Conservation (phyloP, 2,797 vertebrate genomes). For the Cyclura pinguis region DNA sequence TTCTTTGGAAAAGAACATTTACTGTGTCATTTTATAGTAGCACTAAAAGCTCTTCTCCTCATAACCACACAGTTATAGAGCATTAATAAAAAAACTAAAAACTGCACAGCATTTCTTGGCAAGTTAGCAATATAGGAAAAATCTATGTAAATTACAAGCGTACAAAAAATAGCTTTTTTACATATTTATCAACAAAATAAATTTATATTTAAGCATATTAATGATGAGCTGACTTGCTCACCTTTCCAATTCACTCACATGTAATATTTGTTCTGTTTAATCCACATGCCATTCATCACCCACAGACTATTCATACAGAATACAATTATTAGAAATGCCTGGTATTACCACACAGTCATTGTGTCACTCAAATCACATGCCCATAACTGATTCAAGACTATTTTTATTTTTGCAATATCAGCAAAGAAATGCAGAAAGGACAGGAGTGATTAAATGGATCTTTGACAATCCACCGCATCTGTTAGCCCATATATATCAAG, state of each 20-base stretch:
- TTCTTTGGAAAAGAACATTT: no score
- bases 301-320: no score
- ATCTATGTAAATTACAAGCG: neutral
- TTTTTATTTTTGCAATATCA: neutral
- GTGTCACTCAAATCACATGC: neutral
- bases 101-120: neutral
- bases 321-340: neutral
- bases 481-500: no score
- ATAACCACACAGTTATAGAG: neutral
- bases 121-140: neutral
- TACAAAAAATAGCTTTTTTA: neutral
- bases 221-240: neutral
- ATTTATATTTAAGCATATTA: neutral
- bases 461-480: no score
- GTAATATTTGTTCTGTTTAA: neutral
- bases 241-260: neutral
- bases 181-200: neutral
- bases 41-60: no score
- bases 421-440: neutral
- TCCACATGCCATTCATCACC: neutral
- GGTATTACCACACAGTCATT: neutral
- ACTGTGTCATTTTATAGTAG: no score
- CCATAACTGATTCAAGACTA: no score
- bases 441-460: no score
- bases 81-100: slow-evolving; percentile 3